Conservation (phyloP, 2,797 vertebrate species). For the Pseudopleuronectes americanus region DNA sequence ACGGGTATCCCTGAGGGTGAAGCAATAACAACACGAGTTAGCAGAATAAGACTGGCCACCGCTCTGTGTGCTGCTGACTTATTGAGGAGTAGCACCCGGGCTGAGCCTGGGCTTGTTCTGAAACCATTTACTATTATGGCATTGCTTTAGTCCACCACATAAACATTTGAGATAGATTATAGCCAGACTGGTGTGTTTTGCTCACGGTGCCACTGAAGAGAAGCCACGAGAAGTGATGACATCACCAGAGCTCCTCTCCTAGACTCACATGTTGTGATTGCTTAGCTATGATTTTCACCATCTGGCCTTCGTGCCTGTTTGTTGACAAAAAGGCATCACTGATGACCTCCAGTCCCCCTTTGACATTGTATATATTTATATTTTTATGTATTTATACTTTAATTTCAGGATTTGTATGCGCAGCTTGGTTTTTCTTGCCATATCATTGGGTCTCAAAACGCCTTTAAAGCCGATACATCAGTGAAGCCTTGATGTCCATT, state of each 20-base stretch:
- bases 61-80: conserved; percentile 52
- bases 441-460: not conserved
- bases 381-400: not conserved
- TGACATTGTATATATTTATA: not conserved
- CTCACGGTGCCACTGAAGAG: conserved; percentile 26
- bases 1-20: too few species aligned
- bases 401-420: too few species aligned
- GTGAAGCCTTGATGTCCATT: too few species aligned
- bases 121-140: conserved; percentile 57
- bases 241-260: conserved; percentile 39
- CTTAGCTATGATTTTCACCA: conserved; percentile 46
- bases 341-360: conserved; percentile 45
- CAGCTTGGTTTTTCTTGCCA: too few species aligned
- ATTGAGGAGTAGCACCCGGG: conserved; percentile 47
- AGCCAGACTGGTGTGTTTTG: conserved; percentile 57
- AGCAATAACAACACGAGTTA: conserved; percentile 37
- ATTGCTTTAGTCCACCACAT: conserved; percentile 53
- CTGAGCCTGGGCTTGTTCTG: conserved; percentile 48
- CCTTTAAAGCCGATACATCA: not conserved
- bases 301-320: conserved; percentile 37
- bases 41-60: conserved; percentile 46
- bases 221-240: conserved; percentile 24
- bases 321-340: conserved; percentile 43
- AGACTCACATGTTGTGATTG: conserved; percentile 25
- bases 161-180: conserved; percentile 59